These are phyloP conservation scores for Pollicipes pollicipes DNA, from an alignment of 1,140 invertebrate species.

Conservation along the genomic window DNA sequence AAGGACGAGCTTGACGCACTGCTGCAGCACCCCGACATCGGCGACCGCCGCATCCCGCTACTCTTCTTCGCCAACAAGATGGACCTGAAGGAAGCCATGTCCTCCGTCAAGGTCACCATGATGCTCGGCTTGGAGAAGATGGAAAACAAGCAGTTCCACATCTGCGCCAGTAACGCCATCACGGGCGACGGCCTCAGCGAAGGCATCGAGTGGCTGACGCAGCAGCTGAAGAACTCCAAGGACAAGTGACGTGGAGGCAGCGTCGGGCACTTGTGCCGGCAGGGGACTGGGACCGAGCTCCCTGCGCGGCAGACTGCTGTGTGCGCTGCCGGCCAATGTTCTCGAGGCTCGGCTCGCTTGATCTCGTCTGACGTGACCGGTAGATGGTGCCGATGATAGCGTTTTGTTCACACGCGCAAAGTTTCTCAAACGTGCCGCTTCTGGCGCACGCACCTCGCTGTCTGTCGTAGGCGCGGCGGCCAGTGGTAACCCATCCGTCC, in stretches of 20 bases:
- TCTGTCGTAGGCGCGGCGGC: too few species aligned
- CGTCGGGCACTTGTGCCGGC: too few species aligned
- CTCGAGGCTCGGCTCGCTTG: too few species aligned
- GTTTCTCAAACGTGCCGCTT: too few species aligned
- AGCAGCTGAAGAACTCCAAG: conserved; percentile 43
- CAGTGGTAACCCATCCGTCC: too few species aligned
- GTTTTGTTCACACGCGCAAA: too few species aligned
- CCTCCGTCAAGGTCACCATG: conserved; percentile 56
- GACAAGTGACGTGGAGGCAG: neutral
- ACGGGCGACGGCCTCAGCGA: conserved; percentile 80
- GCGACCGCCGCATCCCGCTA: conserved; percentile 55
- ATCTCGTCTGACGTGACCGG: too few species aligned
- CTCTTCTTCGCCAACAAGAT: conserved; percentile 95
- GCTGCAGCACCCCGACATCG: conserved; percentile 74
- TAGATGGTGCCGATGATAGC: too few species aligned
- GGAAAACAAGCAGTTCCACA: conserved; percentile 83
- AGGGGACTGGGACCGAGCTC: too few species aligned
- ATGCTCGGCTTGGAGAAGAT: conserved; percentile 46
- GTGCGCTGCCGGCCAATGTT: too few species aligned
- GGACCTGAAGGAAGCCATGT: conserved; percentile 71
- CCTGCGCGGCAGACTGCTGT: too few species aligned
- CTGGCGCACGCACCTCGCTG: too few species aligned
- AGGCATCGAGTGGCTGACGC: conserved; percentile 87
- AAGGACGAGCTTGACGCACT: conserved; percentile 70
- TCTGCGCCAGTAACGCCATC: conserved; percentile 77